phyloP scores from a whole-genome alignment of 2,797 vertebrate species.

The Anolis apletophallus region DNA sequence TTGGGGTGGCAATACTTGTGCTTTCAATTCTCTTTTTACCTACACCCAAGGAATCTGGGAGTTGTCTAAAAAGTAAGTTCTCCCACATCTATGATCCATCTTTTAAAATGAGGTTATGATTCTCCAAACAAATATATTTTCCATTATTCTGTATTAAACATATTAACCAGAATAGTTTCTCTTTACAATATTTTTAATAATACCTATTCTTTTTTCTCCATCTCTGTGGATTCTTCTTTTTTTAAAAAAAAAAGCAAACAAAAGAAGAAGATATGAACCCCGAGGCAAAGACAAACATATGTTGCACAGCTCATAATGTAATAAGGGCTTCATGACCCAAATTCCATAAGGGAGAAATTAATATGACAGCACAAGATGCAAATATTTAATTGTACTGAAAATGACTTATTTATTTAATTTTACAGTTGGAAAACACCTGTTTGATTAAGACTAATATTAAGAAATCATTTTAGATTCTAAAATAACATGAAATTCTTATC shows the following conservation, averaged over 20 bases:
- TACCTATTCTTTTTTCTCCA: background rate
- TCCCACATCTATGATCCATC: too few species aligned
- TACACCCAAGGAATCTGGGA: too few species aligned
- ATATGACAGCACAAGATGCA: background rate
- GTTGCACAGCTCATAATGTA: background rate
- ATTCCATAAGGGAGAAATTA: conserved; percentile 11
- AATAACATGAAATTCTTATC: background rate
- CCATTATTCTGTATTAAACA: background rate
- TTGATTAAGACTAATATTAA: conserved; percentile 4
- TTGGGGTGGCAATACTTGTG: too few species aligned
- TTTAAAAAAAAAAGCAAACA: too few species aligned
- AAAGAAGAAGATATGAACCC: background rate
- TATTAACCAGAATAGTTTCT: background rate
- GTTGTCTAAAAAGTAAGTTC: too few species aligned
- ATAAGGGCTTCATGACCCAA: conserved; percentile 12
- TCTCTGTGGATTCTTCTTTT: accelerated
- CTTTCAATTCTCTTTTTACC: too few species aligned
- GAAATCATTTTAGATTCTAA: background rate
- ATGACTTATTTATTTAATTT: background rate
- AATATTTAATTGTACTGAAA: background rate
- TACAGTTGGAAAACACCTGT: conserved; percentile 15
- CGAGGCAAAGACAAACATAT: conserved; percentile 16
- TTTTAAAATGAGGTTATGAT: background rate
- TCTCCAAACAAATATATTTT: background rate
- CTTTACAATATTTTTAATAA: conserved; percentile 25